Evolutionary conservation across 2,113 vertebrate species (phyloP).

Genomic region (Himantopus leucocephalus): DNA sequence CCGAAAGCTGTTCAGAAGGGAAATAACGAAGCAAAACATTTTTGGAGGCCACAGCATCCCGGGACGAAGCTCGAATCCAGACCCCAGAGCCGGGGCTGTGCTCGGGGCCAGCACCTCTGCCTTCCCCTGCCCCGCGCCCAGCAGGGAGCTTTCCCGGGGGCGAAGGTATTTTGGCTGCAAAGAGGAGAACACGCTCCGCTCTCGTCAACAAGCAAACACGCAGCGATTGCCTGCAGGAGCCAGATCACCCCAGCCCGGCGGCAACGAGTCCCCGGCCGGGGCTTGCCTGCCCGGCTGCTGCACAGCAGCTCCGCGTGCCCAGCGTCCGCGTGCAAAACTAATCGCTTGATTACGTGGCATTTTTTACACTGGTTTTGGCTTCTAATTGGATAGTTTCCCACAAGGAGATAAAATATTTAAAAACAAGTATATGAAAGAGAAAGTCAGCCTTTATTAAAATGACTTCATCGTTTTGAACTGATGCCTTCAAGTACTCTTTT

Average conservation of each 20-base stretch:
- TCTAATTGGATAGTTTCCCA: neutral
- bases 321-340: neutral
- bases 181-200: neutral
- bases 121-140: neutral
- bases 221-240: too few relatives aligned
- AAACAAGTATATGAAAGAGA: constrained; percentile 30
- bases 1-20: neutral
- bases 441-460: constrained; percentile 48
- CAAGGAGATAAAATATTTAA: constrained; percentile 47
- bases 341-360: neutral
- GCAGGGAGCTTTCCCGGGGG: neutral
- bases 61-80: too few relatives aligned
- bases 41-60: accelerated
- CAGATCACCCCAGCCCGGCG: too few relatives aligned
- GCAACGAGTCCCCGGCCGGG: neutral
- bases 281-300: neutral
- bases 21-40: accelerated
- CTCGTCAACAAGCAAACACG: accelerated
- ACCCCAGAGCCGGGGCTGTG: neutral
- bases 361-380: neutral
- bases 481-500: constrained; percentile 40
- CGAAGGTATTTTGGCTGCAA: accelerated
- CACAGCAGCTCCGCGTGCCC: neutral
- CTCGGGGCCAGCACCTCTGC: too few relatives aligned
- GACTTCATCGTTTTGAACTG: constrained; percentile 34